A percentile compares a stretch with the other conserved stretches of the same genome.
These are phyloP conservation scores for Sebastes minor DNA, from an alignment of 2,797 vertebrate genomes.

Conservation along the genomic window DNA sequence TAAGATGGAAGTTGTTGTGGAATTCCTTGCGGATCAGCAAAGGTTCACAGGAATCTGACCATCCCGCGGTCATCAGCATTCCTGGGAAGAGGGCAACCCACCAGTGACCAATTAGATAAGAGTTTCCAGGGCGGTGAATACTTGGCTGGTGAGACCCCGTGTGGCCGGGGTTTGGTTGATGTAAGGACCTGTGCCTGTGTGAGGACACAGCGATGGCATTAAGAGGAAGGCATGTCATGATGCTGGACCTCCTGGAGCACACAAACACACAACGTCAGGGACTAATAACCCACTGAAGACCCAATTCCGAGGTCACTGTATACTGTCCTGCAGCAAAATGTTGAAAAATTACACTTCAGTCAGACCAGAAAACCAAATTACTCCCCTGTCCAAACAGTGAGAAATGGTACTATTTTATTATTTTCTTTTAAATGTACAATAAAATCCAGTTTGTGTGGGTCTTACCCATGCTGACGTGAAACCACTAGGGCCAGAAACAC, in stretches of 20 bases:
- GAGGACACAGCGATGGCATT: slow-evolving; percentile 84
- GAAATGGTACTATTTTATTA: not conserved
- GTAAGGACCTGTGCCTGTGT: slow-evolving; percentile 84
- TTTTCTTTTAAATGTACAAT: not conserved
- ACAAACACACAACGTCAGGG: slow-evolving; percentile 9
- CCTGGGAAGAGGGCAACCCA: slow-evolving; percentile 85
- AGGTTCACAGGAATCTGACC: slow-evolving; percentile 80
- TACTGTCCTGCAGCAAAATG: slow-evolving; percentile 6
- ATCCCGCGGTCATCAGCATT: slow-evolving; percentile 84
- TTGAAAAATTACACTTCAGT: slow-evolving; percentile 20
- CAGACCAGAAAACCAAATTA: slow-evolving; percentile 10
- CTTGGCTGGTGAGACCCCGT: slow-evolving; percentile 81
- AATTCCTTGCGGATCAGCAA: slow-evolving; percentile 52
- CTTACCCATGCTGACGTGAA: not conserved
- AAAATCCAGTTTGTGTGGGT: not conserved
- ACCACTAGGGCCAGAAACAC: not conserved
- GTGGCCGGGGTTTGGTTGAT: slow-evolving; percentile 84
- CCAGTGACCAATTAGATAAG: slow-evolving; percentile 90
- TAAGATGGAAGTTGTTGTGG: slow-evolving; percentile 27
- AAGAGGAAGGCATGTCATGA: slow-evolving; percentile 86
- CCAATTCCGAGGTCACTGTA: not conserved
- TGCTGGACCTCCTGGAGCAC: slow-evolving; percentile 76
- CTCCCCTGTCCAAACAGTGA: not conserved
- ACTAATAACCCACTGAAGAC: slow-evolving; percentile 48
- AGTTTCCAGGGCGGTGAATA: slow-evolving; percentile 75